Evolutionary conservation across 2,113 vertebrate genomes (phyloP).

Genomic region (Sceloporus undulatus): DNA sequence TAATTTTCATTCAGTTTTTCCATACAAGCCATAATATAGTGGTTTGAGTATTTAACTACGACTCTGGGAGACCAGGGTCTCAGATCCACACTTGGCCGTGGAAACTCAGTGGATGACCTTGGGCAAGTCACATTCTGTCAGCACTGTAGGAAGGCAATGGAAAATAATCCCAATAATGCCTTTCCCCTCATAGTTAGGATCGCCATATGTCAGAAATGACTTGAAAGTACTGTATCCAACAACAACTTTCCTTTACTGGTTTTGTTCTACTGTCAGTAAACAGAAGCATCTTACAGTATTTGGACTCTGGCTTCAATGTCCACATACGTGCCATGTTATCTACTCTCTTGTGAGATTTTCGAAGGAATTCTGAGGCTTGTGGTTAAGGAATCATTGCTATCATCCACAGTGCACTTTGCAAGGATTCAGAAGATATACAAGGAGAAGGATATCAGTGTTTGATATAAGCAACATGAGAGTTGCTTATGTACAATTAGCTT

Average conservation of each 20-base stretch:
- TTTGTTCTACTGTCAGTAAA: neutral
- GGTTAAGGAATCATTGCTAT: neutral
- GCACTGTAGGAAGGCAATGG: no score
- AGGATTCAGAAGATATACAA: neutral
- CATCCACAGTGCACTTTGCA: neutral
- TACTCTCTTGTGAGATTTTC: neutral
- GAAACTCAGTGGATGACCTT: no score
- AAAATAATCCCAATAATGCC: no score
- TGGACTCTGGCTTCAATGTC: accelerated
- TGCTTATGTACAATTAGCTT: neutral
- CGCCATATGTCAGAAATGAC: no score
- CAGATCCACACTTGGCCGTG: no score
- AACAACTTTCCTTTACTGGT: no score
- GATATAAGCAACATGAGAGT: neutral
- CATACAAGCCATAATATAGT: no score
- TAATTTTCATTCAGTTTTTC: neutral
- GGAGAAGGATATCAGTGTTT: neutral
- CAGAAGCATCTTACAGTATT: neutral
- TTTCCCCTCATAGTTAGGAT: no score
- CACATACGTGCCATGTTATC: neutral
- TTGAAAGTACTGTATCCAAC: no score
- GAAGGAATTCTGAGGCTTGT: neutral
- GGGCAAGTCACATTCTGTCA: no score
- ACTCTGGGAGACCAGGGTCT: no score
- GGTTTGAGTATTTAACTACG: no score